Evolutionary conservation across 2,888 invertebrate species (phyloP), one percentile per base, ranked within the genome.

Genomic region (Boloria selene): DNA sequence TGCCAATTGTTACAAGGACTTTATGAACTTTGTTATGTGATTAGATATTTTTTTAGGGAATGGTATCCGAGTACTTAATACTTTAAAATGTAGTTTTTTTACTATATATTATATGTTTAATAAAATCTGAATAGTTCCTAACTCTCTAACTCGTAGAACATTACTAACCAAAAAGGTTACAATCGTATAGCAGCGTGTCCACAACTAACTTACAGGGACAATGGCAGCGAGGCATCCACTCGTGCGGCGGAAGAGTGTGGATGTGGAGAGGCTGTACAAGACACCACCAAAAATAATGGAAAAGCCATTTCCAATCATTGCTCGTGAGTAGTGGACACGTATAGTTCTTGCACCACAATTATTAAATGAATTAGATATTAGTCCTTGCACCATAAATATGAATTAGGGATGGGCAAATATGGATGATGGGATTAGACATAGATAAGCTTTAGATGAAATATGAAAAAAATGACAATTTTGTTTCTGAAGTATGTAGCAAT

Each of bases 171-270:
- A 22, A 52, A 44, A 6, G 22, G 44, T 52, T 17, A 51, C 18
- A 52, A 13, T 31, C 42, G 52, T 60, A 56, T 54, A 65, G 55
- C 50, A 49, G 61, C 63, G 63, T 65, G 65, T 63, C 62, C 55
- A 67, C 63, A 26, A 56, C 67, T 68, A 63, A 68, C 58, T 50
- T 91, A 74, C 89, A 93, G 93, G 77, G 93, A 93, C 83, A 91
- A 90, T 83, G 90, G 88, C 80, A 93, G 92, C 80, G 92, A 92
- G 74, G 91, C 92, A 49, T 92, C 92, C 16, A 93, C 93, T 51
- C 84, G 90, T 18, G 78, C 87, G 50, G 92, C 89, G 13, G 93
- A 89, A 72, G 92, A 90, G 70, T 85, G 78, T 73, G 85, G 75
- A 47, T 88, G 89, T 75, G 85, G 82, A 13, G 84, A 78, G 72